Percentiles rank a stretch among this genome's conserved stretches.
These are phyloP conservation scores for Coracopsis vasa DNA, from an alignment of 2,113 vertebrate species.

Conservation along the genomic window DNA sequence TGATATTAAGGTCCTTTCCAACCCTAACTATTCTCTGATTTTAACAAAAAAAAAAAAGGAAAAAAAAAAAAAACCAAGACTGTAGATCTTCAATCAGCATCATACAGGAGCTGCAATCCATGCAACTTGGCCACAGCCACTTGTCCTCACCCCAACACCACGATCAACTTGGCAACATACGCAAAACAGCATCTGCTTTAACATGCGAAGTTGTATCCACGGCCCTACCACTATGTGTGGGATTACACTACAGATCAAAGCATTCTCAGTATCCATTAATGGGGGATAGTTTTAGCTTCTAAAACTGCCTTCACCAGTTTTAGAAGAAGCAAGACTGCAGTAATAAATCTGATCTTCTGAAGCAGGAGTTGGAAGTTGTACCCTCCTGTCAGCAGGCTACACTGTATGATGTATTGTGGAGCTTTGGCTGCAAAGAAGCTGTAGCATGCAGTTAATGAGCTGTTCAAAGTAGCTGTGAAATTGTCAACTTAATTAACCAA, in stretches of 20 bases:
- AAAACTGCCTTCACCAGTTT: neutral
- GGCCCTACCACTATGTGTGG: neutral
- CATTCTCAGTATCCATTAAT: neutral
- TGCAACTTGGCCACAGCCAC: neutral
- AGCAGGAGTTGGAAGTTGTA: neutral
- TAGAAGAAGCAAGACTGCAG: neutral
- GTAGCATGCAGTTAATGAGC: constrained; percentile 50
- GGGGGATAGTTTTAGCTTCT: neutral
- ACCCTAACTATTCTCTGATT: too few relatives aligned
- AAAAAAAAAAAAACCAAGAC: neutral
- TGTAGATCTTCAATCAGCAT: neutral
- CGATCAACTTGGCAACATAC: neutral
- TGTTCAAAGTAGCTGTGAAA: constrained; percentile 60
- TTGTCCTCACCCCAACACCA: neutral
- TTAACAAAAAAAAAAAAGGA: neutral
- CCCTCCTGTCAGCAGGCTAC: constrained; percentile 48
- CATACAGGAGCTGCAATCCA: neutral
- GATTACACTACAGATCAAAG: neutral
- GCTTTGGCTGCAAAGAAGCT: constrained; percentile 32
- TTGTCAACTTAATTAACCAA: constrained; percentile 53
- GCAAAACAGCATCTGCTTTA: neutral
- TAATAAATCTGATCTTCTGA: constrained; percentile 32
- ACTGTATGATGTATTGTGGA: constrained; percentile 16
- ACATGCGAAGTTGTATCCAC: neutral
- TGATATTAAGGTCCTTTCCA: too few relatives aligned